Conservation (phyloP, 2,888 invertebrate genomes). For the Nomada lathburiana region DNA sequence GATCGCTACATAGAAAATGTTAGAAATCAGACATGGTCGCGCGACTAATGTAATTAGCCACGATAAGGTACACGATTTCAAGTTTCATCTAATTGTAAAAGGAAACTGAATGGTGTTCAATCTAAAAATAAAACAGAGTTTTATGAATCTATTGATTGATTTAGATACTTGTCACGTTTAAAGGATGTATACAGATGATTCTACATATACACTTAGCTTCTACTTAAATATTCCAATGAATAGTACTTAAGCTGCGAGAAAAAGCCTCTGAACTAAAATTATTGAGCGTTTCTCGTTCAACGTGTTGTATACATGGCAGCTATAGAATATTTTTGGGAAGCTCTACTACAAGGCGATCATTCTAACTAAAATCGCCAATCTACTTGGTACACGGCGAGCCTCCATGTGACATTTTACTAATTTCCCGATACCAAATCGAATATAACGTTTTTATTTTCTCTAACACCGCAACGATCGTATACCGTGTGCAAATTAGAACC, state of each 20-base stretch:
- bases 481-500: constrained; percentile 63
- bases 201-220: neutral
- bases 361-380: constrained; percentile 46
- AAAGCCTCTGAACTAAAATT: constrained; percentile 20
- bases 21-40: neutral
- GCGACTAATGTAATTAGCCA: constrained; percentile 1
- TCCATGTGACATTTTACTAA: constrained; percentile 7
- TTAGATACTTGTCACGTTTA: constrained; percentile 25
- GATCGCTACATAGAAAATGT: constrained; percentile 20
- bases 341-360: constrained; percentile 40
- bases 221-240: neutral
- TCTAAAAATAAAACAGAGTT: neutral
- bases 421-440: neutral
- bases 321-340: constrained; percentile 40
- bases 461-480: constrained; percentile 32
- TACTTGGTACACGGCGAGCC: constrained; percentile 55
- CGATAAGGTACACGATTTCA: neutral
- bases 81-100: constrained; percentile 2
- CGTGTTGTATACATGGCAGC: constrained; percentile 41
- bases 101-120: neutral
- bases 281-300: constrained; percentile 26
- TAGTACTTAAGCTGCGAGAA: constrained; percentile 24
- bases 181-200: constrained; percentile 1
- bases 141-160: neutral
- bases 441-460: neutral